These are phyloP conservation scores for Remorina albescens DNA, from an alignment of 2,797 vertebrate genomes.

Conservation along the genomic window DNA sequence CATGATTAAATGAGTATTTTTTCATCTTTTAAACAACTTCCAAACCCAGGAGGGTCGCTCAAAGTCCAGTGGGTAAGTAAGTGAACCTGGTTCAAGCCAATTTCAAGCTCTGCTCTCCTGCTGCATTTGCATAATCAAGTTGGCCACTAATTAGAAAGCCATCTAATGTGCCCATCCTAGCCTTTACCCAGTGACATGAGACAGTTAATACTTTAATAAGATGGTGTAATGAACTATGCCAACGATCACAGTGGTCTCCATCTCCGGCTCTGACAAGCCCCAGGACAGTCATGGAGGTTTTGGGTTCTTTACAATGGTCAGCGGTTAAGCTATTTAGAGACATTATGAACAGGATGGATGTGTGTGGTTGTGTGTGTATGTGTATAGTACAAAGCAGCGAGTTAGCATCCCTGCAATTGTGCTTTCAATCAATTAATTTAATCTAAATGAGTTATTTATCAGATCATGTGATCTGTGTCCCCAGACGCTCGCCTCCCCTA, in stretches of 20 bases:
- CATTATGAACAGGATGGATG: slow-evolving; percentile 6
- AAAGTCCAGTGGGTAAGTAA: slow-evolving; percentile 37
- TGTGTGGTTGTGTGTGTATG: slow-evolving; percentile 5
- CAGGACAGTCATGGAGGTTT: slow-evolving; percentile 24
- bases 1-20: slow-evolving; percentile 1
- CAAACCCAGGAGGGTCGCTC: slow-evolving; percentile 4
- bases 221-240: slow-evolving; percentile 58
- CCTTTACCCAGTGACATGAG: slow-evolving; percentile 56
- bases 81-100: slow-evolving; percentile 52
- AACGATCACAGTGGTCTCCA: slow-evolving; percentile 44
- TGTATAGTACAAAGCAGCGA: not conserved
- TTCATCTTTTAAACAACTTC: not conserved
- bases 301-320: slow-evolving; percentile 15
- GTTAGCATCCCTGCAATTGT: not conserved
- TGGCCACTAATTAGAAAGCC: slow-evolving; percentile 55
- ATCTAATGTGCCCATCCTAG: slow-evolving; percentile 45
- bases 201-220: slow-evolving; percentile 64
- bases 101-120: slow-evolving; percentile 24
- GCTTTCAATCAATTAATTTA: slow-evolving; percentile 35
- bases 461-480: slow-evolving; percentile 30
- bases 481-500: slow-evolving; percentile 4
- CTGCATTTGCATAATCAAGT: slow-evolving; percentile 56
- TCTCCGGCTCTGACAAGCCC: slow-evolving; percentile 21
- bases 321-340: slow-evolving; percentile 31
- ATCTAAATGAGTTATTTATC: slow-evolving; percentile 33